Evolutionary conservation across 2,888 invertebrate genomes (phyloP), one percentile per base, ranked within the genome.

Genomic region (Stenotaenia linearis): DNA sequence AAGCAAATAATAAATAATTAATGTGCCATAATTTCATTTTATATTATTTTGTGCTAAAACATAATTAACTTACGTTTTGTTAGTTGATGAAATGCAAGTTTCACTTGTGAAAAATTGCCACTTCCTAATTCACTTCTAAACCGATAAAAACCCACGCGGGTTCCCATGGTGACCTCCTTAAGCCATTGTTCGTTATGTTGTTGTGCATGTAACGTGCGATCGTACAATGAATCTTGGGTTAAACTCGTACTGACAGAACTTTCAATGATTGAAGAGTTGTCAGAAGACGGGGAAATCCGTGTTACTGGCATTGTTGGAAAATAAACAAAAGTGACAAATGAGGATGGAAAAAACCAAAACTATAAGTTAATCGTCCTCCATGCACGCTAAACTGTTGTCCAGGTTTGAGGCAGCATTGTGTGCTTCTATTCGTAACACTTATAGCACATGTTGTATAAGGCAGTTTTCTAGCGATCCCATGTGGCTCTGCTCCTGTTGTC

Each of bases 21-120:
- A n/a, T n/a, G n/a, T n/a, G n/a, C n/a, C n/a, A n/a, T n/a, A n/a
- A n/a, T n/a, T n/a, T n/a, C n/a, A n/a, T n/a, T n/a, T n/a, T n/a
- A n/a, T n/a, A n/a, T n/a, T n/a, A n/a, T 32, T 32, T 32, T 32
- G 32, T 32, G 32, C 32, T 32, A 6, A n/a, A n/a, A n/a, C n/a
- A n/a, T n/a, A n/a, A n/a, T n/a, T 78, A 30, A 75, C 82, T 84
- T 84, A 91, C 92, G 92, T 89, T 91, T 90, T 40, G 92, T 92
- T 81, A 93, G 86, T 82, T 91, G 90, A 86, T 93, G 93, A 78
- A 91, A 89, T 74, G 91, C 93, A 83, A 92, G 87, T 85, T 92
- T 92, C 83, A 93, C 93, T 86, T 92, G 91, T 69, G 92, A 92
- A 86, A 93, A 93, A 86, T 93, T 93, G 78, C 93, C 93, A 82